These are phyloP conservation scores for Pelmatolapia mariae DNA, from an alignment of 2,113 vertebrate species.

Conservation along the genomic window DNA sequence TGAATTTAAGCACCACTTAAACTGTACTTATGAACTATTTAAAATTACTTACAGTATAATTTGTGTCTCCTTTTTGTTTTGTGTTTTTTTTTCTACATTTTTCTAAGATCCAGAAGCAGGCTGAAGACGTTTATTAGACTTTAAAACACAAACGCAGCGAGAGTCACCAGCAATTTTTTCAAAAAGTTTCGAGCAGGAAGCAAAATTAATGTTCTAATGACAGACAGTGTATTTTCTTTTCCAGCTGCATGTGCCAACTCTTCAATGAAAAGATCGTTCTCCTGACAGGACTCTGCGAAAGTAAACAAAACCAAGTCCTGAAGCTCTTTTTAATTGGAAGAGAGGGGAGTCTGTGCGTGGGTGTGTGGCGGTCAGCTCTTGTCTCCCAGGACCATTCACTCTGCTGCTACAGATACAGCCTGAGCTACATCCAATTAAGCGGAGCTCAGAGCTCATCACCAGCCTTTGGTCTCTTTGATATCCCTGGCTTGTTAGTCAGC, in stretches of 20 bases:
- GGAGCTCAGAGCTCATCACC: constrained; percentile 40
- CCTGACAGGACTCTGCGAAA: not conserved
- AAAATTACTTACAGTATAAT: not conserved
- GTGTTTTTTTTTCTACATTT: not conserved
- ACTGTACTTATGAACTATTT: not conserved
- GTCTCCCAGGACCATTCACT: constrained; percentile 23
- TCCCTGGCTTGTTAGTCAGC: constrained; percentile 38
- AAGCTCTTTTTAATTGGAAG: constrained; percentile 1
- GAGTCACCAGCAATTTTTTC: not conserved
- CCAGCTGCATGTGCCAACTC: not conserved
- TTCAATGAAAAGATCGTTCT: not conserved
- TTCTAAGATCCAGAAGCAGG: not conserved
- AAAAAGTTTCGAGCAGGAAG: not conserved
- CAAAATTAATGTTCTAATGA: not conserved
- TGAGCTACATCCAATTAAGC: constrained; percentile 50
- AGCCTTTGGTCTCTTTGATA: constrained; percentile 54
- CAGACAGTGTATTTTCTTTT: not conserved
- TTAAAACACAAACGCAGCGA: not conserved
- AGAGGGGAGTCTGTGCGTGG: not conserved
- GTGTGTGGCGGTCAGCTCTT: constrained; percentile 5
- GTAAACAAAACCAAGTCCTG: not conserved
- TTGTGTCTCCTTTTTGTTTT: not conserved
- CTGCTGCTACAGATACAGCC: constrained; percentile 13
- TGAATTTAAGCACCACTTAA: not conserved
- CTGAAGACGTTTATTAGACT: not conserved